These are phyloP conservation scores for Oryzias melastigma DNA, from an alignment of 2,113 vertebrate genomes.

Conservation along the genomic window DNA sequence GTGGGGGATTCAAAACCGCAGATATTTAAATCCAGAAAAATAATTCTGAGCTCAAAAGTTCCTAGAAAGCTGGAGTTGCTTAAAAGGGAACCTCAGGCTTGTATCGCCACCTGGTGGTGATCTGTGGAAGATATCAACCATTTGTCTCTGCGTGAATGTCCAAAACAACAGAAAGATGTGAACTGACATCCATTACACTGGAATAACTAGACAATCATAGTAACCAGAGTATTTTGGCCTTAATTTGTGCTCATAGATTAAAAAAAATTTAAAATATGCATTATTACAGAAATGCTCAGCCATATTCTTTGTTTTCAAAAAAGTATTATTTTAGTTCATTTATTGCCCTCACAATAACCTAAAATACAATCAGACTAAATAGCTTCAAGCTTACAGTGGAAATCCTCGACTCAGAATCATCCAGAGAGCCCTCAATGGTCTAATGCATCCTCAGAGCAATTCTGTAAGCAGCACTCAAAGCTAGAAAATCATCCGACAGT, in stretches of 20 bases:
- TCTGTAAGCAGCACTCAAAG: too few relatives aligned
- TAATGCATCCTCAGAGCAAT: too few relatives aligned
- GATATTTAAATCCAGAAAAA: background rate
- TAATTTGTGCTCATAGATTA: background rate
- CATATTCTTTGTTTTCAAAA: too few relatives aligned
- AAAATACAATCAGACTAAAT: too few relatives aligned
- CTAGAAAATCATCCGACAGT: too few relatives aligned
- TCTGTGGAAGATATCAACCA: constrained; percentile 2
- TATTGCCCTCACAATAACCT: background rate
- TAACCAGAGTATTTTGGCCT: background rate
- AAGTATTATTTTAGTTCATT: background rate
- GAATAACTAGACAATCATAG: background rate
- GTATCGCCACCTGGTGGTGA: constrained; percentile 47
- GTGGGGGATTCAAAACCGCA: too few relatives aligned
- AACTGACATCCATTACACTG: background rate
- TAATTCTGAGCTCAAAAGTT: constrained; percentile 7
- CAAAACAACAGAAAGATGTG: background rate
- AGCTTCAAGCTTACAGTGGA: too few relatives aligned
- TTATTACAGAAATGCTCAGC: too few relatives aligned
- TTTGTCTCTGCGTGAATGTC: constrained; percentile 4
- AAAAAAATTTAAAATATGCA: too few relatives aligned
- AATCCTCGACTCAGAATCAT: too few relatives aligned
- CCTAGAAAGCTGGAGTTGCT: constrained; percentile 26
- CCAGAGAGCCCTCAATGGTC: too few relatives aligned
- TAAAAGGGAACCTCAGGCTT: background rate